A percentile compares a stretch with the other conserved stretches of the same genome.
Evolutionary conservation across 2,797 vertebrate species (phyloP).

Genomic region (Anguilla megastoma): DNA sequence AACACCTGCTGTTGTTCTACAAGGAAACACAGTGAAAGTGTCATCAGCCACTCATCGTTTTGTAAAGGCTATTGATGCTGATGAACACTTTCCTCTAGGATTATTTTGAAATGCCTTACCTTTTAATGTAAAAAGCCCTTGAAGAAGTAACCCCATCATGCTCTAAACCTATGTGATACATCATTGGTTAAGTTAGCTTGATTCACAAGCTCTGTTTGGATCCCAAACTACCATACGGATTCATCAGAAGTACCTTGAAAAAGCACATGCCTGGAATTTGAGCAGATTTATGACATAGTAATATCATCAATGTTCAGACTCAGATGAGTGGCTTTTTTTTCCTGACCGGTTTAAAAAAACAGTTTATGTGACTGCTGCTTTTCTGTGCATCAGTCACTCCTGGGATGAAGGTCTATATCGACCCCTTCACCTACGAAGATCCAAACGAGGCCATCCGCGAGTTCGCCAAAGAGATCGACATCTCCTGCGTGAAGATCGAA

Average conservation of each 20-base stretch:
- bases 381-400: constrained; percentile 79
- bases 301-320: too few species aligned
- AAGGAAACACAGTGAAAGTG: neutral
- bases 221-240: neutral
- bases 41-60: neutral
- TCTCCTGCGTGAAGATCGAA: constrained; percentile 99
- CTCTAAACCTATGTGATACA: neutral
- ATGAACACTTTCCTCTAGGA: neutral
- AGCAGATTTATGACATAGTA: too few species aligned
- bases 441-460: constrained; percentile 96
- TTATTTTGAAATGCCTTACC: neutral
- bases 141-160: neutral
- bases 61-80: neutral
- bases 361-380: neutral
- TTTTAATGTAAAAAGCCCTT: neutral
- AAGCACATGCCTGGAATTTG: too few species aligned
- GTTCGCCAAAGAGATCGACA: constrained; percentile 98
- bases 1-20: neutral
- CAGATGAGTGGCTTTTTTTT: neutral
- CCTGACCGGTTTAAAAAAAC: neutral
- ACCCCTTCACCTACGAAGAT: constrained; percentile 97
- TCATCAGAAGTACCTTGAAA: too few species aligned
- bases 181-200: neutral
- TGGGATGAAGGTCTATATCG: constrained; percentile 97
- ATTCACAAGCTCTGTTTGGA: neutral